Evolutionary conservation across 2,113 vertebrate genomes (phyloP).

Genomic region (Microcebus tavaratra): DNA sequence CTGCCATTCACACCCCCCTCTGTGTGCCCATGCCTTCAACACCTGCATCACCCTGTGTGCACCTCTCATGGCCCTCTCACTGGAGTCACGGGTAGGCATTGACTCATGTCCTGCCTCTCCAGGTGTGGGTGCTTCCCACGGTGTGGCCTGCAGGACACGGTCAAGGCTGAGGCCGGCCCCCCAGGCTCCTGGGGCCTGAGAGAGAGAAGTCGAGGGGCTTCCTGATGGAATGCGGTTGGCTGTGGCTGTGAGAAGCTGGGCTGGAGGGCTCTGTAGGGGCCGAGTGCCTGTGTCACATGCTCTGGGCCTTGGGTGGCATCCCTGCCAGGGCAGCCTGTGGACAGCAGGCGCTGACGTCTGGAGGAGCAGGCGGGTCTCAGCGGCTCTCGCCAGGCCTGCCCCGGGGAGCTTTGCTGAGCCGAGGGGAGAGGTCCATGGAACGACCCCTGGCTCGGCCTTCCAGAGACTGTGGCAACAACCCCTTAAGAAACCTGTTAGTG

Average conservation of each 20-base stretch:
- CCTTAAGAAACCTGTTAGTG: background rate
- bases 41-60: background rate
- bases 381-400: background rate
- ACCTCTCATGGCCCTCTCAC: background rate
- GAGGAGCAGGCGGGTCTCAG: background rate
- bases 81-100: background rate
- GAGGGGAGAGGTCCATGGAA: background rate
- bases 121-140: background rate
- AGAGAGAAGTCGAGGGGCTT: background rate
- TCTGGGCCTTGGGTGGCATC: too few species aligned
- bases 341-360: background rate
- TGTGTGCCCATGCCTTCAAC: fast-evolving
- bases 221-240: background rate
- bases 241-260: background rate
- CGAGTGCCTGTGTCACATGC: background rate
- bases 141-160: background rate
- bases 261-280: background rate
- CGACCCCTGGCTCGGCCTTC: background rate
- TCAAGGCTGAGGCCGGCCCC: too few species aligned
- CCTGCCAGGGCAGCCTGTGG: background rate
- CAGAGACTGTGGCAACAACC: background rate
- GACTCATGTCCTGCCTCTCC: background rate
- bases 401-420: background rate
- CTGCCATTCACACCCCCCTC: background rate
- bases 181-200: background rate